A percentile compares a stretch with the other conserved stretches of the same genome.
Evolutionary conservation across 2,888 invertebrate species (phyloP).

Genomic region (Cataglyphis cursor): DNA sequence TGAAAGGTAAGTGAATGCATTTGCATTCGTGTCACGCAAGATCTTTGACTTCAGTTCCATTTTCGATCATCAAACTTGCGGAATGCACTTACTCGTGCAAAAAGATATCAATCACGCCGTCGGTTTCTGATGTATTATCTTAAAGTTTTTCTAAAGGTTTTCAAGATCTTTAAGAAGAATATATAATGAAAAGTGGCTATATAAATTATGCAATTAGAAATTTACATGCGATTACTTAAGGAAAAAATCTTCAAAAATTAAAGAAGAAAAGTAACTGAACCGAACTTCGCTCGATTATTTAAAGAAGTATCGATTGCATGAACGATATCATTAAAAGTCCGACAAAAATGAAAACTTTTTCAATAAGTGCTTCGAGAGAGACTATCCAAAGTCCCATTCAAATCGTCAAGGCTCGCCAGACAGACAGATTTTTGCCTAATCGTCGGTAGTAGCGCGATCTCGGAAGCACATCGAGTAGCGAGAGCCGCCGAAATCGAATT

Average conservation of each 20-base stretch:
- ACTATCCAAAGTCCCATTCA: not conserved
- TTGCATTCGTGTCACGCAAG: constrained; percentile 61
- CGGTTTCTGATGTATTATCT: not conserved
- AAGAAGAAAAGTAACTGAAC: not conserved
- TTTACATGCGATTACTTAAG: not conserved
- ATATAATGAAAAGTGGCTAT: not conserved
- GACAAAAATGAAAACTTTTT: constrained; percentile 20
- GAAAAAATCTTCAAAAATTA: not conserved
- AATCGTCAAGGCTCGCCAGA: constrained; percentile 5
- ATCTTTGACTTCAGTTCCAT: constrained; percentile 58
- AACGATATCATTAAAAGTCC: not conserved
- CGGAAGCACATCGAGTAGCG: constrained; percentile 50
- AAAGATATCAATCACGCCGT: not conserved
- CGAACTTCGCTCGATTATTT: not conserved
- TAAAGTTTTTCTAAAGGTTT: not conserved
- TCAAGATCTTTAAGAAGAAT: not conserved
- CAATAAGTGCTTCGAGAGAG: constrained; percentile 5
- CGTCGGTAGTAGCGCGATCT: constrained; percentile 59
- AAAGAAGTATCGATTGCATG: constrained; percentile 3
- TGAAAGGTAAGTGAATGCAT: constrained; percentile 78
- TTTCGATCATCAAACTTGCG: constrained; percentile 5
- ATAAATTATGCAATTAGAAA: not conserved
- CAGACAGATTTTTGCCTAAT: constrained; percentile 68
- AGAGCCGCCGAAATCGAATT: constrained; percentile 69
- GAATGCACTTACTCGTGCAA: not conserved